Conservation (phyloP, 2,797 vertebrate genomes). For the Helicolenus hilgendorfi region DNA sequence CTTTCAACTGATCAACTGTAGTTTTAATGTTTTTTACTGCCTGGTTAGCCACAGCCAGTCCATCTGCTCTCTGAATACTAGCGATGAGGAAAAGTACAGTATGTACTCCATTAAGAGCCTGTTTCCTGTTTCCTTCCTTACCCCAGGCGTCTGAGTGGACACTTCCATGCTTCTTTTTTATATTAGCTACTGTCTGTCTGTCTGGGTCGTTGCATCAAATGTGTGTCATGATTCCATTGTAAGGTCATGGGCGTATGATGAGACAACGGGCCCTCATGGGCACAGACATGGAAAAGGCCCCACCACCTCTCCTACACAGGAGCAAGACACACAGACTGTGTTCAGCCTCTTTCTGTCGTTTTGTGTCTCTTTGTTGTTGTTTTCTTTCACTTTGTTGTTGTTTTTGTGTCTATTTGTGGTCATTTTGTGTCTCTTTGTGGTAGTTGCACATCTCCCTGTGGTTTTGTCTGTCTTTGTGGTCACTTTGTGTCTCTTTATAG, state of each 20-base stretch:
- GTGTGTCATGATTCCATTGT: not conserved
- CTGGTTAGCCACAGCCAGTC: not conserved
- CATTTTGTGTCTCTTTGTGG: no score
- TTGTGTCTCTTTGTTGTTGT: not conserved
- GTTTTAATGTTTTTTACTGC: not conserved
- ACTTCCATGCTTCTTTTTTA: not conserved
- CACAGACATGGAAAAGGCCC: no score
- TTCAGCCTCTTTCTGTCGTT: no score
- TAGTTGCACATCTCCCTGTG: no score
- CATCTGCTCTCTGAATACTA: not conserved
- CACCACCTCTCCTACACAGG: no score
- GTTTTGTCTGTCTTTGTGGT: no score
- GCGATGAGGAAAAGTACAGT: constrained; percentile 8
- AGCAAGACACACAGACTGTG: no score
- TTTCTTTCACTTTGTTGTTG: no score
- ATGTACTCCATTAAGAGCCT: constrained; percentile 26
- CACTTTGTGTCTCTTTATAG: no score
- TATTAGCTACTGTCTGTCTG: not conserved
- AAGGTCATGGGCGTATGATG: not conserved
- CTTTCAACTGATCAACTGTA: not conserved
- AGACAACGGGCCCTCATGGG: not conserved
- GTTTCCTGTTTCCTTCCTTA: constrained; percentile 57
- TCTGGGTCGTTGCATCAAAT: not conserved
- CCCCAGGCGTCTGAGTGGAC: not conserved
- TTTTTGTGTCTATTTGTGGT: no score